Conservation (phyloP, 2,797 vertebrate species). For the Catharus ustulatus region DNA sequence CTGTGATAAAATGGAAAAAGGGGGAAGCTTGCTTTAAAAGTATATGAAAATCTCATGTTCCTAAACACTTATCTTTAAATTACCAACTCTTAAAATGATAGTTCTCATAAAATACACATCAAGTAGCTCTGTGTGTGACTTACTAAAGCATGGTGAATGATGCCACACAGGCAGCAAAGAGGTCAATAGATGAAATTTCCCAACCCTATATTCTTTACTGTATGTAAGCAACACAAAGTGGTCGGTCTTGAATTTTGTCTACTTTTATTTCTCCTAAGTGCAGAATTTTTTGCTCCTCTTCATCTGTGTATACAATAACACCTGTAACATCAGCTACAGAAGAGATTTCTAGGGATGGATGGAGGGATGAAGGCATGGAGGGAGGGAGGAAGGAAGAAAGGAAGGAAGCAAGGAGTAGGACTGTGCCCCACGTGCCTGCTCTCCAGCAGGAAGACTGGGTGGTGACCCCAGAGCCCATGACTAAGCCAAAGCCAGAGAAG, state of each 20-base stretch:
- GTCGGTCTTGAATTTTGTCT: background rate
- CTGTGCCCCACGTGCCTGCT: background rate
- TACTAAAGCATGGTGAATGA: background rate
- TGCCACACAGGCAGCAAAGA: background rate
- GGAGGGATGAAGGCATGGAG: fast-evolving
- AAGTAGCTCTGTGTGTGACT: background rate
- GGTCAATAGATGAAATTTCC: background rate
- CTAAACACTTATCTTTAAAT: slow-evolving; percentile 23
- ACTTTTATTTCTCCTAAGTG: background rate
- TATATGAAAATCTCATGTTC: background rate
- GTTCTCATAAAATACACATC: background rate
- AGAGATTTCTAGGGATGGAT: background rate
- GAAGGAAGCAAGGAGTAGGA: too few species aligned
- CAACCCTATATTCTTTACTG: background rate
- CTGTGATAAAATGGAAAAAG: slow-evolving; percentile 26
- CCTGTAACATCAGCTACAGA: background rate
- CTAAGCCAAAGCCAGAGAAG: background rate
- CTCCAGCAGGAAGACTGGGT: background rate
- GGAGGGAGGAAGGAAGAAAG: fast-evolving
- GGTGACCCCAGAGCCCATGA: background rate
- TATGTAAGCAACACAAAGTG: background rate
- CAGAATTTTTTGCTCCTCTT: background rate
- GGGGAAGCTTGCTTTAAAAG: slow-evolving; percentile 1
- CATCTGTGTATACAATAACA: background rate
- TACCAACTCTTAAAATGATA: background rate